Conservation (phyloP, 2,888 invertebrate species). For the Eurytoma californica region DNA sequence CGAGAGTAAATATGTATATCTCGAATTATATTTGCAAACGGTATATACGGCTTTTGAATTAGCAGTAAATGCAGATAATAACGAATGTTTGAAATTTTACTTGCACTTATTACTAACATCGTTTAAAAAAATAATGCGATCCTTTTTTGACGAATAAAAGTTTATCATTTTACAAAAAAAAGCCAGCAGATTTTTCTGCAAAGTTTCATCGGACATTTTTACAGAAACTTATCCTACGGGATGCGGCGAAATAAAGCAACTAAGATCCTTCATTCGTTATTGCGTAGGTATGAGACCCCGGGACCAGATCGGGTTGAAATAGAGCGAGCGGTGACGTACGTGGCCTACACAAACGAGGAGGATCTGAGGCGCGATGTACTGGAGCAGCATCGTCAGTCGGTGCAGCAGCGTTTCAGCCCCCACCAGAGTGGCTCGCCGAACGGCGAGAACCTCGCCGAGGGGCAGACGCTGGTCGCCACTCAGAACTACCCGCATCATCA, state of each 20-base stretch:
- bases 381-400: slow-evolving; percentile 58
- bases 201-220: not conserved
- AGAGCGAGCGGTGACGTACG: slow-evolving; percentile 61
- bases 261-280: slow-evolving; percentile 1
- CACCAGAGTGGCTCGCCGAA: slow-evolving; percentile 44
- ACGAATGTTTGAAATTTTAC: no score
- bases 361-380: slow-evolving; percentile 66
- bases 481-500: slow-evolving; percentile 75
- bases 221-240: not conserved
- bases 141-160: no score
- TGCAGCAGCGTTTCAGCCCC: slow-evolving; percentile 67
- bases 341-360: slow-evolving; percentile 62
- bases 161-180: no score
- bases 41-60: no score
- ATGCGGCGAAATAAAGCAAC: no score
- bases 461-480: slow-evolving; percentile 72
- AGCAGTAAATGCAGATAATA: no score
- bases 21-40: no score
- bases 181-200: no score
- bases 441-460: slow-evolving; percentile 28
- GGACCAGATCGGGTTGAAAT: slow-evolving; percentile 67
- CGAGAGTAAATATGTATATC: no score
- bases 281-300: slow-evolving; percentile 67
- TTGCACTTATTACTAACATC: no score
- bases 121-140: no score